Percentiles rank a stretch among this genome's conserved stretches.
phyloP scores from a whole-genome alignment of 2,797 vertebrate species.

The Mus minutoides region DNA sequence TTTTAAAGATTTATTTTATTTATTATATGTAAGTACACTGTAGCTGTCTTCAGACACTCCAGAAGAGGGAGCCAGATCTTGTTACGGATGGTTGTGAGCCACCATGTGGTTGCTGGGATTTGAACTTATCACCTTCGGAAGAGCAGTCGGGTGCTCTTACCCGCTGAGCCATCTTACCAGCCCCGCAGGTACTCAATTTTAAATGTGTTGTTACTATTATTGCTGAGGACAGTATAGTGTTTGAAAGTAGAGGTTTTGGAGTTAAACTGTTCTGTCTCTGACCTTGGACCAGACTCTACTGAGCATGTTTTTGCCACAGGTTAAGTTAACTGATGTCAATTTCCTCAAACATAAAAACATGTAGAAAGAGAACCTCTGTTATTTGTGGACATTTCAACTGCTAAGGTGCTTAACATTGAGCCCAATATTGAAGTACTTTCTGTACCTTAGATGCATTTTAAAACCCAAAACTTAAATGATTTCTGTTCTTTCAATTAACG shows the following conservation, averaged over 20 bases:
- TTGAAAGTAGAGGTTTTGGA: constrained; percentile 20
- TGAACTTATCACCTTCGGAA: no score
- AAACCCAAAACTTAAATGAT: constrained; percentile 49
- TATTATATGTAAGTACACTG: no score
- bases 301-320: constrained; percentile 11
- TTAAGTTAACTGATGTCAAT: constrained; percentile 46
- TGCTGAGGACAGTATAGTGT: background rate
- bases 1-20: no score
- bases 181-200: no score
- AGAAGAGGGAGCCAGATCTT: no score
- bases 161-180: no score
- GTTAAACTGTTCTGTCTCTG: constrained; percentile 7
- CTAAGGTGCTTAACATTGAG: constrained; percentile 50
- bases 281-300: background rate
- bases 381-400: constrained; percentile 41
- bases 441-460: background rate
- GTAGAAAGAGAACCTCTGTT: background rate
- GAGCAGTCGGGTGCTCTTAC: no score
- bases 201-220: background rate
- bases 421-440: background rate
- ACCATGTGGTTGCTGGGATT: no score
- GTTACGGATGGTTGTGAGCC: no score
- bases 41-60: no score
- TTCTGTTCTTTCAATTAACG: constrained; percentile 22
- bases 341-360: constrained; percentile 51